Percentiles rank a stretch among this genome's conserved stretches.
phyloP scores from a whole-genome alignment of 2,888 invertebrate species.

The Drosophila leonis region DNA sequence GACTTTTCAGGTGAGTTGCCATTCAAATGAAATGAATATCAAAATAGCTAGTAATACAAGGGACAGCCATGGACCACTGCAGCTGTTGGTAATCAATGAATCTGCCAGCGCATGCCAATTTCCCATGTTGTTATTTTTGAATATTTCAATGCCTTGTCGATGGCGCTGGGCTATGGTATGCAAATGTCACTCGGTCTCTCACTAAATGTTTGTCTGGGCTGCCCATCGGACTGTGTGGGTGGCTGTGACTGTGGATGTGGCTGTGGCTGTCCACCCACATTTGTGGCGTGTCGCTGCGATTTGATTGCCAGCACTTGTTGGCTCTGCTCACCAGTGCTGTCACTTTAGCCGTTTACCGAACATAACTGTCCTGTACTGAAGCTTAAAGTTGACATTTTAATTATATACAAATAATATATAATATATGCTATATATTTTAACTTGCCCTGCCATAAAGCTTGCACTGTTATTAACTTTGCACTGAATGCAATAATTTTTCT shows the following conservation, averaged over 20 bases:
- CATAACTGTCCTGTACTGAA: neutral
- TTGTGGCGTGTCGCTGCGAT: conserved; percentile 48
- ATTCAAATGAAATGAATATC: conserved; percentile 9
- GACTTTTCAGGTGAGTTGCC: conserved; percentile 91
- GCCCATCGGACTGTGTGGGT: conserved; percentile 10
- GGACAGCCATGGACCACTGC: conserved; percentile 2
- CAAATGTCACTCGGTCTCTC: conserved; percentile 30
- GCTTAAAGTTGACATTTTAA: neutral
- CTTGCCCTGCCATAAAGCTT: no score
- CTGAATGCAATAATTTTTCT: conserved; percentile 4
- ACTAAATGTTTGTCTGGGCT: conserved; percentile 6
- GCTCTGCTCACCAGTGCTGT: conserved; percentile 14
- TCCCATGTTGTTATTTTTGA: conserved; percentile 39
- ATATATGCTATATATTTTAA: neutral
- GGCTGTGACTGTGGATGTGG: neutral
- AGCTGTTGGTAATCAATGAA: conserved; percentile 58
- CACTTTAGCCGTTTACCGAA: conserved; percentile 1
- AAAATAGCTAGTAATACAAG: neutral
- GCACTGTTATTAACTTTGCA: conserved; percentile 9
- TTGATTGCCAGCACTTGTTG: conserved; percentile 66
- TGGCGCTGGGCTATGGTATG: conserved; percentile 6
- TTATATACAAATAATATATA: neutral
- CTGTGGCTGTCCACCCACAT: conserved; percentile 23
- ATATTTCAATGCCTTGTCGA: conserved; percentile 62
- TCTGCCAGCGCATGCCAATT: conserved; percentile 54